Percentiles rank a stretch among this genome's conserved stretches.
phyloP scores from a whole-genome alignment of 2,888 invertebrate genomes.

The Eilema depressum region DNA sequence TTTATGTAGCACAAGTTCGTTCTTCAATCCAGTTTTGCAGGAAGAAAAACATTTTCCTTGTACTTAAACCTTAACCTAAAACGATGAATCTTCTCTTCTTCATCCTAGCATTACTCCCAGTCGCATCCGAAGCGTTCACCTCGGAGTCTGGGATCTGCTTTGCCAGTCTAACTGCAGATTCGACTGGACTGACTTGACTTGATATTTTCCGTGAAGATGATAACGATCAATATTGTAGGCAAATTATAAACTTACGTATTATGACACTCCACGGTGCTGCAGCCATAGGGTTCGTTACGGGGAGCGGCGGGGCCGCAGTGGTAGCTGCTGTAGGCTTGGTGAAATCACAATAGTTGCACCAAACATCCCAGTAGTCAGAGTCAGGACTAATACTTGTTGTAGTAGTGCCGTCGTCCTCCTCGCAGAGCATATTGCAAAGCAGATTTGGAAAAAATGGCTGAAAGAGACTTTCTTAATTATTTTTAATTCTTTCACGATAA shows the following conservation, averaged over 20 bases:
- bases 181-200: no score
- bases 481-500: no score
- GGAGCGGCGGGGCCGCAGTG: background rate
- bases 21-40: no score
- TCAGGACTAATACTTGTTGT: conserved; percentile 44
- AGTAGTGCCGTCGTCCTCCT: conserved; percentile 53
- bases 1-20: no score
- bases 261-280: conserved; percentile 54
- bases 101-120: no score
- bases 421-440: conserved; percentile 68
- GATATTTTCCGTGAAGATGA: no score
- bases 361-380: conserved; percentile 25
- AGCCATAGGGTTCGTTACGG: background rate
- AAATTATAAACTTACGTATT: conserved; percentile 60
- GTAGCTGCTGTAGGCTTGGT: conserved; percentile 12
- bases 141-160: no score
- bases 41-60: no score
- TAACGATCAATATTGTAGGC: background rate
- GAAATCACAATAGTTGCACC: conserved; percentile 25
- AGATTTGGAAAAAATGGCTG: conserved; percentile 68
- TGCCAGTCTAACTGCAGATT: no score
- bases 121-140: no score
- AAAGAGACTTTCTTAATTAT: background rate
- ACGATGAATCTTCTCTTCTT: no score
- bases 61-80: no score